A percentile compares a stretch with the other conserved stretches of the same genome.
Conservation (phyloP, 2,113 vertebrate genomes). For the Thunnus maccoyii region DNA sequence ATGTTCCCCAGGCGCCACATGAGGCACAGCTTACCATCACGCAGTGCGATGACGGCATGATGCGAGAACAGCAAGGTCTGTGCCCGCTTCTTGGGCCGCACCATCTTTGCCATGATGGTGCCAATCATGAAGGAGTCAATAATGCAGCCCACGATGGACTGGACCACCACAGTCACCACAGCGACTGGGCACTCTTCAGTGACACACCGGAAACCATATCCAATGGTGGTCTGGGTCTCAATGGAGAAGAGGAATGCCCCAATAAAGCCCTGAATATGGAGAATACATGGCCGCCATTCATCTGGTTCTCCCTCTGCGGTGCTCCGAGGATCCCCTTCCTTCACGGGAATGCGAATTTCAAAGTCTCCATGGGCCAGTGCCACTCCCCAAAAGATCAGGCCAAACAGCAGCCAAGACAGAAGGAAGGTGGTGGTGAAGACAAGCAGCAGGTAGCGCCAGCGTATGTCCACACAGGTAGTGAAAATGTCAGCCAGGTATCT, state of each 20-base stretch:
- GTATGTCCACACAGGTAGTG: slow-evolving; percentile 96
- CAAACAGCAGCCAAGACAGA: slow-evolving; percentile 93
- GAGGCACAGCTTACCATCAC: slow-evolving; percentile 94
- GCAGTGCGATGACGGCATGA: slow-evolving; percentile 90
- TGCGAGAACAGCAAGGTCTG: slow-evolving; percentile 96
- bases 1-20: slow-evolving; percentile 97
- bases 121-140: slow-evolving; percentile 98
- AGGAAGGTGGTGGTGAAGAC: slow-evolving; percentile 94
- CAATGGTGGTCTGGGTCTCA: slow-evolving; percentile 86
- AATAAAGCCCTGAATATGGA: slow-evolving; percentile 87
- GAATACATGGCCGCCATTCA: slow-evolving; percentile 90
- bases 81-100: slow-evolving; percentile 93
- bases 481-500: slow-evolving; percentile 97
- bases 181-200: slow-evolving; percentile 83
- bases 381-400: slow-evolving; percentile 93
- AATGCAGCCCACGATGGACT: slow-evolving; percentile 88
- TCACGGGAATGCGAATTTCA: slow-evolving; percentile 64
- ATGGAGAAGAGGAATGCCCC: slow-evolving; percentile 85
- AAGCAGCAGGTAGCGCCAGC: slow-evolving; percentile 95
- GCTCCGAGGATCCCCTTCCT: slow-evolving; percentile 45
- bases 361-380: slow-evolving; percentile 94
- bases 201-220: slow-evolving; percentile 84
- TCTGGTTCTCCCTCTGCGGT: slow-evolving; percentile 29
- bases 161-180: slow-evolving; percentile 82
- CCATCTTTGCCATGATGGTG: slow-evolving; percentile 98